Evolutionary conservation across 2,797 vertebrate genomes (phyloP), one percentile per base, ranked within the genome.

Genomic region (Leptoclinus maculatus): DNA sequence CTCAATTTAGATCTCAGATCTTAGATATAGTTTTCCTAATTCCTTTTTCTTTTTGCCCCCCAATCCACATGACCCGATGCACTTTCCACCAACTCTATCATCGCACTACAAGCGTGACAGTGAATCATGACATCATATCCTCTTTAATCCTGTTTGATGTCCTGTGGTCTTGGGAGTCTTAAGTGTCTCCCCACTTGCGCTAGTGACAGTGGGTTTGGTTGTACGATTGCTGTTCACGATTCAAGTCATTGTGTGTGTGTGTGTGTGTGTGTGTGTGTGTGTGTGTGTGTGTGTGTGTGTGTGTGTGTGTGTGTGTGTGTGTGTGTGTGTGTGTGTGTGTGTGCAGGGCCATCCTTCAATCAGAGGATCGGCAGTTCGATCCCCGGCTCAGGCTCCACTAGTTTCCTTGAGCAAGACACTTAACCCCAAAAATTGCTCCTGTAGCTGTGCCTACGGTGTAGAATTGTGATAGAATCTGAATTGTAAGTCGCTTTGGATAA

Each of bases 111-210:
- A 62, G 43, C 56, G 64, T 70, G 66, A 80, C 51, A 54, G 2
- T 32, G 38, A 68, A 17, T 69, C 32, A 41, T 74, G 73, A 89
- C 58, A 71, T 73, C 3, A 82, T 75, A 82, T 88, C 76, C 80
- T 83, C 17, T 78, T 81, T 38, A 53, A 71, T 67, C 14, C 43
- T 23, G 14, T 27, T 43, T 10, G 14, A 78, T 74, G 77, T 85
- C 69, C 82, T 83, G 66, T 38, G 58, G 49, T 79, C 51, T 49
- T 71, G 41, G 17, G 39, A 65, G 10, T 66, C 66, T 41, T 6
- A 66, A 53, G 11, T 34, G 27, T 74, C 65, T 45, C 65, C 74
- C 64, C 72, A 45, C 45, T 74, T 72, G 74, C 82, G 47, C 49
- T 56, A 56, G 66, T 78, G 62, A 79, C 10, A 29, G 59, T 59